phyloP scores from a whole-genome alignment of 2,888 invertebrate genomes.

The Drosophila testacea region DNA sequence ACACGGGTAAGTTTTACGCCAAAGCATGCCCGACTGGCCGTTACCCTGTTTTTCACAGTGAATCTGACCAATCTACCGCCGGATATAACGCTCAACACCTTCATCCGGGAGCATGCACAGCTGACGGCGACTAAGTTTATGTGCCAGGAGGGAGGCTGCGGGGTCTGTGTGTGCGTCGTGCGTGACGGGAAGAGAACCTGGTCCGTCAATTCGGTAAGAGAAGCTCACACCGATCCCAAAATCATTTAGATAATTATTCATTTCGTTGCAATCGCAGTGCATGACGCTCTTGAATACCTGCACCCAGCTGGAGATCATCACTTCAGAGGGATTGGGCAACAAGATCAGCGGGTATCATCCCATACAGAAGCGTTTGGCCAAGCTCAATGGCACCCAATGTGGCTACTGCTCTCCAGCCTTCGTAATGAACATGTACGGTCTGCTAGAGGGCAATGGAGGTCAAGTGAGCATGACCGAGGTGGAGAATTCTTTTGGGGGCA shows the following conservation, averaged over 20 bases:
- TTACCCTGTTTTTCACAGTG: slow-evolving; percentile 53
- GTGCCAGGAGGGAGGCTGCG: slow-evolving; percentile 90
- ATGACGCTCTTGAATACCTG: slow-evolving; percentile 88
- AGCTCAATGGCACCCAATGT: slow-evolving; percentile 90
- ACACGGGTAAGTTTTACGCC: slow-evolving; percentile 61
- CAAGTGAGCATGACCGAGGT: slow-evolving; percentile 88
- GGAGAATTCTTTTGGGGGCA: slow-evolving; percentile 91
- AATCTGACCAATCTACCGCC: slow-evolving; percentile 81
- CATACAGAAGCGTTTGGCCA: slow-evolving; percentile 88
- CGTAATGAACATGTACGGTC: slow-evolving; percentile 90
- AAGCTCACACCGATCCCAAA: too few relatives aligned
- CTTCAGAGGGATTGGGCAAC: slow-evolving; percentile 90
- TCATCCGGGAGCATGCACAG: slow-evolving; percentile 87
- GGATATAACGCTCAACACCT: slow-evolving; percentile 87
- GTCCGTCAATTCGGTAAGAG: slow-evolving; percentile 87
- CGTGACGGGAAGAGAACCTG: slow-evolving; percentile 86
- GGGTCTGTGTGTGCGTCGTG: slow-evolving; percentile 86
- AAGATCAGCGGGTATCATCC: slow-evolving; percentile 88
- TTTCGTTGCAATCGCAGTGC: slow-evolving; percentile 85
- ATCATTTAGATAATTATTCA: not conserved
- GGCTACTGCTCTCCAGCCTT: slow-evolving; percentile 92
- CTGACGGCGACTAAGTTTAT: slow-evolving; percentile 88
- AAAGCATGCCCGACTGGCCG: not conserved
- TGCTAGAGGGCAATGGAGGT: slow-evolving; percentile 86
- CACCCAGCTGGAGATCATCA: slow-evolving; percentile 89